These are phyloP conservation scores for Calidris pugnax DNA, from an alignment of 2,113 vertebrate species.

Conservation along the genomic window DNA sequence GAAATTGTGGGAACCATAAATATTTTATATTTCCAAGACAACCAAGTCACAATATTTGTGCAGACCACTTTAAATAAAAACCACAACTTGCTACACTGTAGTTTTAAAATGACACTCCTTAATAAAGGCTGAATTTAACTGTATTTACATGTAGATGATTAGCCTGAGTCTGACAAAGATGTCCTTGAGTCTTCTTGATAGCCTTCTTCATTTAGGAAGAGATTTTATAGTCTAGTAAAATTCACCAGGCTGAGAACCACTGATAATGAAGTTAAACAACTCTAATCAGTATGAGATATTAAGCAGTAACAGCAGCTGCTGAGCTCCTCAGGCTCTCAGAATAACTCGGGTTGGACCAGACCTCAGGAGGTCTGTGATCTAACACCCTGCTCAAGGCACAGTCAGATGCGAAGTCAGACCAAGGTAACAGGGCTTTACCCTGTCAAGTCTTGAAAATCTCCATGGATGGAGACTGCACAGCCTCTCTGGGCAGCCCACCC, in stretches of 20 bases:
- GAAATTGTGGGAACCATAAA: background rate
- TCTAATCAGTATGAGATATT: background rate
- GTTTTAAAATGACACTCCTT: background rate
- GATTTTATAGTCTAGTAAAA: background rate
- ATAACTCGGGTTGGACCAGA: background rate
- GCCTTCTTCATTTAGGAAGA: background rate
- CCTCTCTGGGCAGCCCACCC: background rate
- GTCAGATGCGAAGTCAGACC: background rate
- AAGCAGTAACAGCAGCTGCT: background rate
- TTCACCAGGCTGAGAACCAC: background rate
- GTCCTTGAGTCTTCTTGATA: background rate
- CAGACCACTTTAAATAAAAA: conserved; percentile 7
- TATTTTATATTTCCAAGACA: background rate
- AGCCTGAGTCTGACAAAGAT: background rate
- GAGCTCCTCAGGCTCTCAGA: background rate
- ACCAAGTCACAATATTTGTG: background rate
- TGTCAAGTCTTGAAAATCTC: background rate
- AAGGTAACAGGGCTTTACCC: background rate
- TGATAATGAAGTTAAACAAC: background rate
- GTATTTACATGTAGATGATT: background rate
- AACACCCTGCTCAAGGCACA: background rate
- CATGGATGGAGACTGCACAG: background rate
- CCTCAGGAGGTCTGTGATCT: background rate
- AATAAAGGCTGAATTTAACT: background rate
- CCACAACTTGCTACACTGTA: background rate